phyloP scores from a whole-genome alignment of 2,888 invertebrate genomes.

The Mycalesis mineus region DNA sequence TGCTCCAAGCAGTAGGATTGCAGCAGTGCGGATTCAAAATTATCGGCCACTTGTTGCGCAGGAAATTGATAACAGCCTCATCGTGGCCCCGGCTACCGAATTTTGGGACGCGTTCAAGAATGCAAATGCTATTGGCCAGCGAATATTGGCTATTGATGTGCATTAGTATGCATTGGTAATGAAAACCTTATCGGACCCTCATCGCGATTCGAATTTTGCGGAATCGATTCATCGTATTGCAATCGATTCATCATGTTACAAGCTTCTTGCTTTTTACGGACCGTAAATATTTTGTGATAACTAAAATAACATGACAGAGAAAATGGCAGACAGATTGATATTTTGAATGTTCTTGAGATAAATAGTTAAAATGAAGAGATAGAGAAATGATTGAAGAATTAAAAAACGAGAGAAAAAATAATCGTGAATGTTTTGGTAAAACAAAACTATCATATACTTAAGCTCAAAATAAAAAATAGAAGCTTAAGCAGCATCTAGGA shows the following conservation, averaged over 20 bases:
- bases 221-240: background rate
- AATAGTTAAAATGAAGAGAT: no score
- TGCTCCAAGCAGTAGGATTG: slow-evolving; percentile 41
- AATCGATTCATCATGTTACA: no score
- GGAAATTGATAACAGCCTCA: slow-evolving; percentile 74
- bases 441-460: background rate
- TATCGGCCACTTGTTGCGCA: slow-evolving; percentile 75
- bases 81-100: slow-evolving; percentile 41
- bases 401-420: no score
- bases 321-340: no score
- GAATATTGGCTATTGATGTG: slow-evolving; percentile 16
- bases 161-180: slow-evolving; percentile 3
- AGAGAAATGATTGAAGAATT: no score
- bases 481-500: background rate
- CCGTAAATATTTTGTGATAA: no score
- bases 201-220: background rate
- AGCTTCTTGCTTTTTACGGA: no score
- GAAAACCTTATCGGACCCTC: background rate
- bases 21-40: slow-evolving; percentile 67
- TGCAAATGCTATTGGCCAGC: slow-evolving; percentile 37
- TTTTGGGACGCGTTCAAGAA: slow-evolving; percentile 67
- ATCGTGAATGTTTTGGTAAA: no score
- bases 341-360: no score
- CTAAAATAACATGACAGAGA: no score
- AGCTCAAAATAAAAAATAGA: background rate